Percentiles rank a stretch among this genome's conserved stretches.
These are phyloP conservation scores for Serranus cabrilla DNA, from an alignment of 2,797 vertebrate genomes.

Conservation along the genomic window DNA sequence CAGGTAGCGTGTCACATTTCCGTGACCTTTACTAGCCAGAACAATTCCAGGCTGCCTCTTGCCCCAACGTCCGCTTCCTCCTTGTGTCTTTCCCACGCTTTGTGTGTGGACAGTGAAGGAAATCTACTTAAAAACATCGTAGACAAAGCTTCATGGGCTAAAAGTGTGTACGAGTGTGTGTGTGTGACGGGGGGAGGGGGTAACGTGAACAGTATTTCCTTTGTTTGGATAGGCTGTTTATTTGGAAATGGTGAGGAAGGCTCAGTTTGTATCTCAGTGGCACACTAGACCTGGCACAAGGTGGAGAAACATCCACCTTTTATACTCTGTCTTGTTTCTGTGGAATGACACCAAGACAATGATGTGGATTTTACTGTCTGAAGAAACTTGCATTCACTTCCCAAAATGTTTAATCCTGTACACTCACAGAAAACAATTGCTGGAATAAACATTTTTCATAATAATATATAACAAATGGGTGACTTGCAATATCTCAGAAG, in stretches of 20 bases:
- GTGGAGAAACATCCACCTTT: slow-evolving; percentile 79
- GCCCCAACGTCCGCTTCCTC: slow-evolving; percentile 87
- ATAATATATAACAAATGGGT: slow-evolving; percentile 31
- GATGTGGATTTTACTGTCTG: slow-evolving; percentile 45
- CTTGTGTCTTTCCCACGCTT: slow-evolving; percentile 89
- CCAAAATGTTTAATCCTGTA: slow-evolving; percentile 66
- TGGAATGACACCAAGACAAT: slow-evolving; percentile 63
- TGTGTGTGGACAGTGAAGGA: slow-evolving; percentile 86
- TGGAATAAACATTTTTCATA: slow-evolving; percentile 47
- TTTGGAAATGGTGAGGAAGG: slow-evolving; percentile 78
- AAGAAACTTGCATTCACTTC: slow-evolving; percentile 53
- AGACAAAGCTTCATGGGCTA: slow-evolving; percentile 79
- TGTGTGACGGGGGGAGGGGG: slow-evolving; percentile 22
- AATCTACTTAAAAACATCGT: slow-evolving; percentile 84
- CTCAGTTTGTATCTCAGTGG: slow-evolving; percentile 63
- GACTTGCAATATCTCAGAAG: slow-evolving; percentile 19
- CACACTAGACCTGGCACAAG: slow-evolving; percentile 69
- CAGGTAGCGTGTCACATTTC: slow-evolving; percentile 88
- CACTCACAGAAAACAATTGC: slow-evolving; percentile 51
- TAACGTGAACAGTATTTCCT: slow-evolving; percentile 76
- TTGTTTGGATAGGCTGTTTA: slow-evolving; percentile 85
- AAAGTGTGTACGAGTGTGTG: slow-evolving; percentile 48
- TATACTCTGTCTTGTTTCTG: slow-evolving; percentile 58
- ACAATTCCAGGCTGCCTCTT: slow-evolving; percentile 89
- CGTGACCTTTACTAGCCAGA: slow-evolving; percentile 86